These are phyloP conservation scores for Lasius fuliginosus DNA, from an alignment of 2,888 invertebrate species.

Conservation along the genomic window DNA sequence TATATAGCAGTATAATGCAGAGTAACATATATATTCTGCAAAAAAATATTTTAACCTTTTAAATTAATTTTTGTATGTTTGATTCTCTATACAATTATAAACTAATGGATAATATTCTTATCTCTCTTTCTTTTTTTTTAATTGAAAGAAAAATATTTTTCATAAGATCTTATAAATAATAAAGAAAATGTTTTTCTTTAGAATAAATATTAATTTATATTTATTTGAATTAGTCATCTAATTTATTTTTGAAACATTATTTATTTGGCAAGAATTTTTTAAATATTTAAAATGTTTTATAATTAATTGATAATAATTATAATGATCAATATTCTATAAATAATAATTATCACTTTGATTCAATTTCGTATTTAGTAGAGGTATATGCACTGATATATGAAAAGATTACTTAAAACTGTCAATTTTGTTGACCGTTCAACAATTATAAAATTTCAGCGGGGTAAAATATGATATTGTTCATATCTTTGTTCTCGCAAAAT, in stretches of 20 bases:
- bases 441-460: not conserved
- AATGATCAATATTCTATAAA: not conserved
- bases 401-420: not conserved
- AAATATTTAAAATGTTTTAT: not conserved
- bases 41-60: not conserved
- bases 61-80: conserved; percentile 19
- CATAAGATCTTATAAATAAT: not conserved
- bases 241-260: not conserved
- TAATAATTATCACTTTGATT: not conserved
- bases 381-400: not conserved
- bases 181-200: not conserved
- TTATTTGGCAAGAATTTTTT: not conserved
- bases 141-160: conserved; percentile 8
- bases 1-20: conserved; percentile 20
- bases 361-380: not conserved
- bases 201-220: not conserved
- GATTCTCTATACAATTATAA: not conserved
- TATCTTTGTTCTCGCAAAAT: not conserved
- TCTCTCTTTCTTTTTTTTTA: not conserved
- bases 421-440: not conserved
- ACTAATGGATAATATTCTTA: not conserved
- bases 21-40: conserved; percentile 1
- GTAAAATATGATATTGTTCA: not conserved
- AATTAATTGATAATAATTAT: not conserved
- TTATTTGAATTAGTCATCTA: not conserved